Conservation (phyloP, 1,140 invertebrate genomes). For the Cotesia chilonis region DNA sequence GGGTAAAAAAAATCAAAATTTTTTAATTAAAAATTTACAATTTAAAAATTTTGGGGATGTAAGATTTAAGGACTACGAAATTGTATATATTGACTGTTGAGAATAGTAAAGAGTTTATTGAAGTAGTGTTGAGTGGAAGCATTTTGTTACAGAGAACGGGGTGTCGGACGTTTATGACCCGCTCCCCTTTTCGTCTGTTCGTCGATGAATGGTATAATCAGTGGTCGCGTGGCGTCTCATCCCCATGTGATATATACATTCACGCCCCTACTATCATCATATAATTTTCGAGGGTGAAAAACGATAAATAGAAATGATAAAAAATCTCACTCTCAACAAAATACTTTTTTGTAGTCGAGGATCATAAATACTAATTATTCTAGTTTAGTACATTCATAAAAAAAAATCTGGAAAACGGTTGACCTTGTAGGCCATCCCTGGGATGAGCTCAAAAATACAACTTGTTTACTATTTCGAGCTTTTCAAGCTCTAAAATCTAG, state of each 20-base stretch:
- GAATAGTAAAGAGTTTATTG: neutral
- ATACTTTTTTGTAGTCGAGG: neutral
- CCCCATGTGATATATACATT: conserved; percentile 38
- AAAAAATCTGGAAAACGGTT: no score
- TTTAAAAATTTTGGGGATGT: neutral
- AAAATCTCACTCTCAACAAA: conserved; percentile 33
- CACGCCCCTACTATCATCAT: conserved; percentile 55
- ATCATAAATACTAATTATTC: neutral
- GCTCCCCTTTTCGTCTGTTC: conserved; percentile 56
- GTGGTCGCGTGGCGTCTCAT: conserved; percentile 61
- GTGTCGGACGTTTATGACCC: conserved; percentile 59
- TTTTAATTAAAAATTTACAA: neutral
- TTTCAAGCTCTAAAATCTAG: no score
- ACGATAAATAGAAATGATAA: conserved; percentile 52
- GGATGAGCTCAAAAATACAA: no score
- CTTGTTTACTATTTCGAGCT: no score
- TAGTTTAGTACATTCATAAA: no score
- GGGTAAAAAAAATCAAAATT: no score
- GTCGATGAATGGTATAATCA: conserved; percentile 66
- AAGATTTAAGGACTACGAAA: neutral
- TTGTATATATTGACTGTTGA: conserved; percentile 4
- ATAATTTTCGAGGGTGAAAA: conserved; percentile 49
- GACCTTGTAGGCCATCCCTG: no score
- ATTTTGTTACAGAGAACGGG: conserved; percentile 43
- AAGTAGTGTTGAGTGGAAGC: conserved; percentile 38